Evolutionary conservation across 1,140 invertebrate species (phyloP).

Genomic region (Drosophila mojavensis): DNA sequence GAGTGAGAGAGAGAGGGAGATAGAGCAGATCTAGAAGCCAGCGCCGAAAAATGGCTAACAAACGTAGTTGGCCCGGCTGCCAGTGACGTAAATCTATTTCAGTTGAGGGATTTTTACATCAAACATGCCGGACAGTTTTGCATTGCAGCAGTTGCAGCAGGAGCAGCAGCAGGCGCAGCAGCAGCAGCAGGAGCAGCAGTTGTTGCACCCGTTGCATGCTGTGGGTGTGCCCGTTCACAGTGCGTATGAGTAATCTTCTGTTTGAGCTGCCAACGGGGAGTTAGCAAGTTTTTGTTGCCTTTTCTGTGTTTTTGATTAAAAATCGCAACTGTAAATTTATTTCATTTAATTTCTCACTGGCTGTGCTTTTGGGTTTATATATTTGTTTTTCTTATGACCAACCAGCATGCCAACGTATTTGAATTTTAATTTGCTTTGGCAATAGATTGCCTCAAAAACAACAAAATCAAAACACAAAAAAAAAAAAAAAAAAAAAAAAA

Average conservation of each 20-base stretch:
- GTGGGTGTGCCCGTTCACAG: constrained; percentile 51
- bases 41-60: constrained; percentile 69
- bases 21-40: constrained; percentile 6
- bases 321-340: constrained; percentile 67
- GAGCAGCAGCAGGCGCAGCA: constrained; percentile 22
- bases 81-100: constrained; percentile 82
- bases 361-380: constrained; percentile 22
- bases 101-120: constrained; percentile 80
- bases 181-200: constrained; percentile 30
- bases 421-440: constrained; percentile 71
- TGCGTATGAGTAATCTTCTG: constrained; percentile 69
- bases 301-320: constrained; percentile 63
- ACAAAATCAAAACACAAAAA: constrained; percentile 16
- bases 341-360: constrained; percentile 68
- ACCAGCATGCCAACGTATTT: constrained; percentile 66
- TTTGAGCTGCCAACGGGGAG: constrained; percentile 26
- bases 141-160: constrained; percentile 51
- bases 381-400: constrained; percentile 7
- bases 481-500: constrained; percentile 34
- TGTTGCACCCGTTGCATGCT: constrained; percentile 40
- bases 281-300: constrained; percentile 33
- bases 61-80: constrained; percentile 68
- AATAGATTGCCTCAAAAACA: constrained; percentile 44
- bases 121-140: constrained; percentile 78
- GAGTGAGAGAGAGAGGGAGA: constrained; percentile 13